Evolutionary conservation across 2,797 vertebrate genomes (phyloP), one percentile per base, ranked within the genome.

Genomic region (Sternotherus odoratus): DNA sequence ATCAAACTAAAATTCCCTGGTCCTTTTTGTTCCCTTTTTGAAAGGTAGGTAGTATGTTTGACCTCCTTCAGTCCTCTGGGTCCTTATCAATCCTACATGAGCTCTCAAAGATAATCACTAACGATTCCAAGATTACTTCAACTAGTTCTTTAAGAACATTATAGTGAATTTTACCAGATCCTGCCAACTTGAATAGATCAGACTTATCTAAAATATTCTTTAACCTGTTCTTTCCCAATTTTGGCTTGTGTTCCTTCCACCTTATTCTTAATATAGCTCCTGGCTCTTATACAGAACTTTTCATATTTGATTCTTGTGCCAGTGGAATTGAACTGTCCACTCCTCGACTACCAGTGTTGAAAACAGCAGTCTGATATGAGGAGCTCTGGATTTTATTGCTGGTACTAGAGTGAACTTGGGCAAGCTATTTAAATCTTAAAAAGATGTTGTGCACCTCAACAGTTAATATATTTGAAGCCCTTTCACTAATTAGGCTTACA

Each of bases 311-410:
- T 5, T 48, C 33, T 77, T 60, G 54, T 19, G 17, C 17, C 17
- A 21, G 33, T 39, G 77, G 74, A 77, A 60, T 8, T 72, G 56
- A 92, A 66, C 33, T 54, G 88, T 23, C 36, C 57, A 80, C 11
- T 24, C 21, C 36, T 69, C 21, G 5, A 24, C 66, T 69, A 23
- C 36, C 77, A 89, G 78, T 6, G 15, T 0, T 48, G 50, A 94
- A 91, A 6, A 7, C 23, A 80, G 56, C 63, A 53, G 0, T 9
- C 87, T 86, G 53, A 91, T 60, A 48, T 77, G 95, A 91, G 54
- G 36, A 78, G 39, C 78, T 86, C 23, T 77, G 92, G 86, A 82
- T 48, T 82, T 48, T 82, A 39, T 80, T 86, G 86, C 87, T 93
- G 88, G 63, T 50, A 93, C 89, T 92, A 46, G 85, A 84, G 57